phyloP scores from a whole-genome alignment of 2,888 invertebrate genomes.

The Chymomyza caudatula region DNA sequence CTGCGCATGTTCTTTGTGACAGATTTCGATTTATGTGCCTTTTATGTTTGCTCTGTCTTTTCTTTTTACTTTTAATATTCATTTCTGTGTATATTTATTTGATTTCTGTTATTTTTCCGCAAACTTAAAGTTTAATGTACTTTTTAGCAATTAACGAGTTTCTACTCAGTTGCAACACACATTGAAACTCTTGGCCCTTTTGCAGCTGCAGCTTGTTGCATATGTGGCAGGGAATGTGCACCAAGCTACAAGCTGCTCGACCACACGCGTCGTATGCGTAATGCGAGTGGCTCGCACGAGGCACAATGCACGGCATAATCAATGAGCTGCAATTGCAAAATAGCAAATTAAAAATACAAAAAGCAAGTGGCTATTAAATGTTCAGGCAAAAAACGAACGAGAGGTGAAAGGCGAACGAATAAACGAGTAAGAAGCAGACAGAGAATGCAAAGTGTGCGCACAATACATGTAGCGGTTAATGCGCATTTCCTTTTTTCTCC shows the following conservation, averaged over 20 bases:
- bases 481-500: slow-evolving; percentile 42
- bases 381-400: background rate
- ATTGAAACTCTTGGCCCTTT: background rate
- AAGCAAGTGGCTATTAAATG: background rate
- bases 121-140: background rate
- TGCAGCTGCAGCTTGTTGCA: background rate
- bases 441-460: slow-evolving; percentile 23
- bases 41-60: slow-evolving; percentile 4
- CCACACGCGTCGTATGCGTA: background rate
- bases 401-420: background rate
- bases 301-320: slow-evolving; percentile 20
- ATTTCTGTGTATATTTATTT: background rate
- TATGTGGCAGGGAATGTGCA: background rate
- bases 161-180: background rate
- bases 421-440: slow-evolving; percentile 6
- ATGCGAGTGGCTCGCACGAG: no score
- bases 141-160: slow-evolving; percentile 34
- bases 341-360: slow-evolving; percentile 23
- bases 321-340: slow-evolving; percentile 49
- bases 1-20: slow-evolving; percentile 72
- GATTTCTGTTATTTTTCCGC: no score
- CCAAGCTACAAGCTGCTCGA: slow-evolving; percentile 12
- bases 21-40: slow-evolving; percentile 71
- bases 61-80: slow-evolving; percentile 1
- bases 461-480: slow-evolving; percentile 50